Evolutionary conservation across 2,113 vertebrate genomes (phyloP), one percentile per base, ranked within the genome.

Genomic region (Tor tambroides): DNA sequence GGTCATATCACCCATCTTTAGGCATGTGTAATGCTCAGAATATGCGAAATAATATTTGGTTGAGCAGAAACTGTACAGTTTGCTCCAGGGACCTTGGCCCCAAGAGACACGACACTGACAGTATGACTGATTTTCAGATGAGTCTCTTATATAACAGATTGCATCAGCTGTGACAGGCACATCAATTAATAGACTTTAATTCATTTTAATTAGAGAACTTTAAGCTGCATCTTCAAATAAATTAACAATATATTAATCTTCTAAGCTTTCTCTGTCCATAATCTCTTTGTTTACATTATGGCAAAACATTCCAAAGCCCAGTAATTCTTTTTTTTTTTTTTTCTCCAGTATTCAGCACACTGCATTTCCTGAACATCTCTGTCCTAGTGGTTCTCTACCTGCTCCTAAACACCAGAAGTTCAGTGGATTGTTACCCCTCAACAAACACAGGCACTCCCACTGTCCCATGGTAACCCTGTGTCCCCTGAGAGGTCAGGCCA

Each of bases 401-500:
- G 30, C 28, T 59, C 51, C 10, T 14, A 76, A 15, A 77, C 71
- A 74, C 17, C 35, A 43, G 43, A 77, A 51, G 15, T 54, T 49
- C 23, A 76, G 74, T 9, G 41, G 5, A 32, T 56, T 35, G 54
- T 81, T 41, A 49, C 83, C 35, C 43, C 23, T n/a, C 8, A 86
- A 49, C 84, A 86, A 81, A 82, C 35, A n/a, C n/a, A n/a, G n/a
- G n/a, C n/a, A n/a, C n/a, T n/a, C n/a, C n/a, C n/a, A 86, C 61
- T 80, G 69, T 19, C 65, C 79, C 54, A 19, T 78, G 76, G 69
- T 46, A 54, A 87, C 56, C 12, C n/a, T 14, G 17, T 19, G 26
- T n/a, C 72, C 72, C 75, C 10, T 23, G 10, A 84, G 85, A 71
- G 75, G 30, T 74, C 67, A 43, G 84, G 76, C 72, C 69, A 61